A percentile compares a stretch with the other conserved stretches of the same genome.
These are phyloP conservation scores for Tarsius wallacei DNA, from an alignment of 2,797 vertebrate genomes.

Conservation along the genomic window DNA sequence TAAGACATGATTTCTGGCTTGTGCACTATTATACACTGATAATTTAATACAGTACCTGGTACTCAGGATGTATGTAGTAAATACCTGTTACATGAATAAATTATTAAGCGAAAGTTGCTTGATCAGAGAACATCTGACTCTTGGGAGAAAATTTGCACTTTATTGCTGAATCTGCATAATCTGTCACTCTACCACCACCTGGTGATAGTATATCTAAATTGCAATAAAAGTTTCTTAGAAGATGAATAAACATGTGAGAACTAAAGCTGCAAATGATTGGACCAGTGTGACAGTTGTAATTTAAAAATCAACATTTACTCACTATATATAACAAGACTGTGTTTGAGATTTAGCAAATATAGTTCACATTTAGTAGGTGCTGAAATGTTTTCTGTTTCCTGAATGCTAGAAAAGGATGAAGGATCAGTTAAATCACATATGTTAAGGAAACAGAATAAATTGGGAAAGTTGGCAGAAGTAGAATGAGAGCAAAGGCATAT, in stretches of 20 bases:
- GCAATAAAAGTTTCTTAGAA: slow-evolving; percentile 46
- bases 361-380: slow-evolving; percentile 72
- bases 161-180: neutral
- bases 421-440: slow-evolving; percentile 63
- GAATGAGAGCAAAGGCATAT: slow-evolving; percentile 60
- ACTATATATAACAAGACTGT: neutral
- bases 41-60: neutral
- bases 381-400: slow-evolving; percentile 76
- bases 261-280: slow-evolving; percentile 34
- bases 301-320: slow-evolving; percentile 66
- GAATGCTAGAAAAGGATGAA: slow-evolving; percentile 69
- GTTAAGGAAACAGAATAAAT: slow-evolving; percentile 73
- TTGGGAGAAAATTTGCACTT: neutral
- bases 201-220: slow-evolving; percentile 57
- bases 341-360: slow-evolving; percentile 67
- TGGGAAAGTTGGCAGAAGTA: slow-evolving; percentile 48
- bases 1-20: slow-evolving; percentile 38
- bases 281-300: slow-evolving; percentile 16
- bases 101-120: slow-evolving; percentile 47
- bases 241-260: neutral
- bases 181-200: slow-evolving; percentile 7
- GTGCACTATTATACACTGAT: neutral
- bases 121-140: neutral
- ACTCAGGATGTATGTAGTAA: neutral
- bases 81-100: neutral